Evolutionary conservation across 2,888 invertebrate genomes (phyloP), one percentile per base, ranked within the genome.

Genomic region (Cyclophora punctaria): DNA sequence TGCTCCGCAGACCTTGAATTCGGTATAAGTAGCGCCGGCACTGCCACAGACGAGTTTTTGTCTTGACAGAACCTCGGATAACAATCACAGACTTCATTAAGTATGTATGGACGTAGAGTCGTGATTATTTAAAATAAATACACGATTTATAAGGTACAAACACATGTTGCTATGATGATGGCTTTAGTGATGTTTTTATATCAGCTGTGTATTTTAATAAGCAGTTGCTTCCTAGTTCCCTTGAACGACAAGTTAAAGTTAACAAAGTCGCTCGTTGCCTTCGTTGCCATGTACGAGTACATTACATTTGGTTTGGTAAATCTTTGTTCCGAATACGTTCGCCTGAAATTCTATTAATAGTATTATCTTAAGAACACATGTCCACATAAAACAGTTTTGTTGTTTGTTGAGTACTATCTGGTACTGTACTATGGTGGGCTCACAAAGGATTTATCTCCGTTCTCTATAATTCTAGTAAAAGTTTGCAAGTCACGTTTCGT

Each of bases 141-240:
- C 63, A 63, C 50, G 57, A 65, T 60, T 64, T 67, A 66, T 60
- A 55, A 56, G 50, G 41, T 47, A 48, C 44, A 47, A 33, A 47
- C 46, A 7, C 49, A 46, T 51, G 53, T 53, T 49, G 59, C 47
- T 54, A 49, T 46, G 58, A 58, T 59, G 64, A 62, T 64, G 59
- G 53, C 54, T 63, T 62, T 66, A 69, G 37, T 37, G 5, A 66
- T 70, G 59, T 60, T 65, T 76, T 75, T 75, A 77, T 75, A 64
- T 68, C 37, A 53, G 55, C 44, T 55, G 63, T 62, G 57, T 66
- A 65, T 52, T 37, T 37, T 56, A 64, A 58, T 57, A 61, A 60
- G 63, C 54, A 57, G 58, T 59, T 55, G 66, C 78, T 83, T 83
- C 83, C 80, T 79, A 71, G 80, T 83, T 75, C 71, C 79, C 76